Conservation (phyloP, 2,888 invertebrate genomes). For the Tenthredo livida region DNA sequence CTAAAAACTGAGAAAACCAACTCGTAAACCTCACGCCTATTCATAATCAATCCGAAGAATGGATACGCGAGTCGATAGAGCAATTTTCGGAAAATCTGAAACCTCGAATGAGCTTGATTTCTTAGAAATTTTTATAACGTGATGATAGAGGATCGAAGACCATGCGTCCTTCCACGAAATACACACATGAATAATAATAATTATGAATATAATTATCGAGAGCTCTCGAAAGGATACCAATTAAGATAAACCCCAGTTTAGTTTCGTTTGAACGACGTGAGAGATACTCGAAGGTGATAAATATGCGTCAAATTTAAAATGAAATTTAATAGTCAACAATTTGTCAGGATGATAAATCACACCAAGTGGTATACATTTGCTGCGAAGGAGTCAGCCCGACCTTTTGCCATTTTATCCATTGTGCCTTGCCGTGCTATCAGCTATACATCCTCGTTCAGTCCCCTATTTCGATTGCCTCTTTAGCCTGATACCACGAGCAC, state of each 20-base stretch:
- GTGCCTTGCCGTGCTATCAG: conserved; percentile 57
- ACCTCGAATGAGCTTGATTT: neutral
- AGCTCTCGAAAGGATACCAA: conserved; percentile 21
- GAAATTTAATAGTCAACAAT: conserved; percentile 43
- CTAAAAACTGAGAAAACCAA: neutral
- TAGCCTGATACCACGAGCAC: conserved; percentile 4
- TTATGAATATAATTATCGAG: neutral
- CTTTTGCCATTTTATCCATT: conserved; percentile 30
- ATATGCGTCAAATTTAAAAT: conserved; percentile 14
- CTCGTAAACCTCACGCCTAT: neutral
- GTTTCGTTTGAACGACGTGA: neutral
- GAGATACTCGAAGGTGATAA: conserved; percentile 20
- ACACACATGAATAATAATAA: neutral
- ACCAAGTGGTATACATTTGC: neutral
- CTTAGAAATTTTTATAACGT: neutral
- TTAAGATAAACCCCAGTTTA: conserved; percentile 3
- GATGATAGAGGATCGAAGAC: neutral
- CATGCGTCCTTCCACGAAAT: neutral
- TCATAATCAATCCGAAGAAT: neutral
- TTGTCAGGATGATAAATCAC: conserved; percentile 46
- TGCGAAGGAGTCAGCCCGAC: neutral
- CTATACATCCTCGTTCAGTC: conserved; percentile 48
- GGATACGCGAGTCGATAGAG: no score
- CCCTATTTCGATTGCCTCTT: conserved; percentile 21
- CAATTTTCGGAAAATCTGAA: neutral